Evolutionary conservation across 2,888 invertebrate genomes (phyloP).

Genomic region (Tuberolachnus salignus): DNA sequence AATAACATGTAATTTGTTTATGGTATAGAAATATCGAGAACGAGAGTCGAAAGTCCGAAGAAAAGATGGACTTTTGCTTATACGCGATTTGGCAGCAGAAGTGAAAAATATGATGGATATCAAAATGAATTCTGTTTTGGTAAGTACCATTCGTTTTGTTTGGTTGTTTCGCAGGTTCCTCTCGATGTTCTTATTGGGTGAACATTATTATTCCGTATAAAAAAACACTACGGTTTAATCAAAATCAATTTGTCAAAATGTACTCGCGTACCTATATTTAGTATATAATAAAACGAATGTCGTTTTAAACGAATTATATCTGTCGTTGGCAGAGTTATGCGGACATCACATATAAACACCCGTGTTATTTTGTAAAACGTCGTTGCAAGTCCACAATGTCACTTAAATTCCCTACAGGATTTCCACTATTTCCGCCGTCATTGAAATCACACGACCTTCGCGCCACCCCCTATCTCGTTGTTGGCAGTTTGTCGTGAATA

Average conservation of each 20-base stretch:
- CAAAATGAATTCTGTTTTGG: conserved; percentile 90
- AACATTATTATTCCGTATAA: no score
- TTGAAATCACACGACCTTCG: neutral
- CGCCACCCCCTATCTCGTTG: neutral
- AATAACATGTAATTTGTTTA: no score
- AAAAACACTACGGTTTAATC: no score
- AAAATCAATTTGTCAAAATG: no score
- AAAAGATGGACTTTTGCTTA: conserved; percentile 83
- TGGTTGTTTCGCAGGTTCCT: no score
- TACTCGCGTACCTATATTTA: no score
- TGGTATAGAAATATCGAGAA: conserved; percentile 79
- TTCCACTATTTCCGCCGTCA: neutral
- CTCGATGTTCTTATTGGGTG: no score
- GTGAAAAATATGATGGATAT: conserved; percentile 93
- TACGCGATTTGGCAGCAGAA: conserved; percentile 85
- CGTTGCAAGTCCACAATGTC: neutral
- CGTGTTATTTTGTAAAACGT: no score
- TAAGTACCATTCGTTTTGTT: conserved; percentile 64
- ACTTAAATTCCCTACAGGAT: neutral
- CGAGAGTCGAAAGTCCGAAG: conserved; percentile 78
- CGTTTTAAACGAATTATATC: no score
- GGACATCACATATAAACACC: neutral
- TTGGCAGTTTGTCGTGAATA: neutral
- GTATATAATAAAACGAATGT: no score
- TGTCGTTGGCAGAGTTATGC: neutral